These are phyloP conservation scores for Alloscopus bannaensis DNA, from an alignment of 2,888 invertebrate species.

Conservation along the genomic window DNA sequence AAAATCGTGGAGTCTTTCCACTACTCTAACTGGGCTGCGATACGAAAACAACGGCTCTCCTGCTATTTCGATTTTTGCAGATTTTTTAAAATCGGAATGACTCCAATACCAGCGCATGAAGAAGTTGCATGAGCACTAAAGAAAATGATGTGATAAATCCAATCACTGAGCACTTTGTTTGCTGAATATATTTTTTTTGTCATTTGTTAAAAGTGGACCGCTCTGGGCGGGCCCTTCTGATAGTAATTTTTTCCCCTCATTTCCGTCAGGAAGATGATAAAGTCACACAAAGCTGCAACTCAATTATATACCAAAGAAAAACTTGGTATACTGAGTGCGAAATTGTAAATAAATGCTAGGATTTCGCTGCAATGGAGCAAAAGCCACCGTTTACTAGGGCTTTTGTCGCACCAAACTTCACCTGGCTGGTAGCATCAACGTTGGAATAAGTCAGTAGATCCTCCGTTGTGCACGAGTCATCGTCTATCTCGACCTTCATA, in stretches of 20 bases:
- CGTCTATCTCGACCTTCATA: constrained; percentile 76
- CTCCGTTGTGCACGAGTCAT: constrained; percentile 77
- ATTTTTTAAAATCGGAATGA: constrained; percentile 36
- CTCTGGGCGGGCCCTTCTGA: neutral
- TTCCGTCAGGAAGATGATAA: neutral
- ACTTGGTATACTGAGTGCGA: too few species aligned
- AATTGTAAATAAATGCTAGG: constrained; percentile 27
- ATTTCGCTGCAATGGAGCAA: constrained; percentile 30
- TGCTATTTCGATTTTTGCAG: constrained; percentile 60
- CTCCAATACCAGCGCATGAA: constrained; percentile 31
- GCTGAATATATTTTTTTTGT: constrained; percentile 19
- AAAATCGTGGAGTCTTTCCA: constrained; percentile 41
- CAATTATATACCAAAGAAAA: too few species aligned
- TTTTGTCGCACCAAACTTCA: constrained; percentile 26
- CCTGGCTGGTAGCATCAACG: constrained; percentile 77
- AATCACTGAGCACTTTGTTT: constrained; percentile 41
- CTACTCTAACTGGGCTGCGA: constrained; percentile 33
- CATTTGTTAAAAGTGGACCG: constrained; percentile 6
- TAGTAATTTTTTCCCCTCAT: neutral
- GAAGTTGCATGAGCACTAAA: constrained; percentile 14
- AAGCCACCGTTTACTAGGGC: constrained; percentile 38
- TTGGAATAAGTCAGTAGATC: constrained; percentile 85
- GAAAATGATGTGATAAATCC: constrained; percentile 6
- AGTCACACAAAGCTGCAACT: neutral
- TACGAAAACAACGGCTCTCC: neutral